These are phyloP conservation scores for Lophotis ruficrista DNA, from an alignment of 2,113 vertebrate genomes.

Conservation along the genomic window DNA sequence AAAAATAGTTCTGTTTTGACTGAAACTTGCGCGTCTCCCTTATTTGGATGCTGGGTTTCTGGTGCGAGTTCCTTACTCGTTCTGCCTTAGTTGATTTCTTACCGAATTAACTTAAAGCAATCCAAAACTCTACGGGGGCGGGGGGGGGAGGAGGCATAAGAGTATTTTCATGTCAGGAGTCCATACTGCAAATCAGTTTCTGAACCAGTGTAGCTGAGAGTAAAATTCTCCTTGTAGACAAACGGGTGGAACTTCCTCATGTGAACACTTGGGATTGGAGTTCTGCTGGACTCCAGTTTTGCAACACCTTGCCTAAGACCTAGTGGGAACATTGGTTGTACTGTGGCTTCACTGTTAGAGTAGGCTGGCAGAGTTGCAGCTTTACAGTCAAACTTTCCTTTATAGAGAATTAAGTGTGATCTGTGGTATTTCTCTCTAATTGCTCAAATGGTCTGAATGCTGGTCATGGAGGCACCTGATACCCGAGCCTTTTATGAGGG, in stretches of 20 bases:
- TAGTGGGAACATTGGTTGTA: not conserved
- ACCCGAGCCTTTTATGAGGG: not conserved
- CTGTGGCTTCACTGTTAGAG: not conserved
- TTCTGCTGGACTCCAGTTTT: not conserved
- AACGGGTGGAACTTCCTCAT: not conserved
- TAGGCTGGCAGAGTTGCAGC: not conserved
- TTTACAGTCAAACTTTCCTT: not conserved
- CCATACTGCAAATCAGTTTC: not conserved
- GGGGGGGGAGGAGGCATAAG: no score
- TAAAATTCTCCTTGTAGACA: not conserved
- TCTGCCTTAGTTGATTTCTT: not conserved
- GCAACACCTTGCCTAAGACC: not conserved
- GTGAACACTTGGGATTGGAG: not conserved
- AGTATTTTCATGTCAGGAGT: not conserved
- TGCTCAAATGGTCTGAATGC: slow-evolving; percentile 17
- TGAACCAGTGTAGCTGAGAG: not conserved
- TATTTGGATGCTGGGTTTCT: not conserved
- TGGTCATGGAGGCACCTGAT: slow-evolving; percentile 25
- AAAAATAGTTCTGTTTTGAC: not conserved
- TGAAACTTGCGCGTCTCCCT: not conserved
- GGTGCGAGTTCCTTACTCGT: not conserved
- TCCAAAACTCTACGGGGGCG: not conserved
- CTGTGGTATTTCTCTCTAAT: slow-evolving; percentile 17
- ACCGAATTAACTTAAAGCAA: not conserved
- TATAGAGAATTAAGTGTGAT: not conserved